Base-by-base conservation (phyloP, 2,113 vertebrate genomes). In the Dasypus novemcinctus region DNA sequence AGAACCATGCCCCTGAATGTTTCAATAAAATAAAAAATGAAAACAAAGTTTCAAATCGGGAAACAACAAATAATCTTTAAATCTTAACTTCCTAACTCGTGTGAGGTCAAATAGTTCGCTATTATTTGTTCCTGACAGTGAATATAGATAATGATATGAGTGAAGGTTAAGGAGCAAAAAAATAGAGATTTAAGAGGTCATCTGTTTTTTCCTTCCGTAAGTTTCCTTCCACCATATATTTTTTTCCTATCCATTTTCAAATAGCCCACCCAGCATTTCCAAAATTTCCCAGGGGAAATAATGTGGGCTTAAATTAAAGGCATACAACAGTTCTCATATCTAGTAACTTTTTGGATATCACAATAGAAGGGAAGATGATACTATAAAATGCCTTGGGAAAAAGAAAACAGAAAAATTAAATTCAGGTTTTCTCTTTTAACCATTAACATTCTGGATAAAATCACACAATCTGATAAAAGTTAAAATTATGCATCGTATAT, bases 271-370 rank as follows among this genome's bases (percentile, higher is more conserved):
- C 82, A 92, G 25, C 63, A 87, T 91, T 87, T 96, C 93, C 90
- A 84, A 97, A 97, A 96, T 97, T 97, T 97, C 95, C 96, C 96
- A 95, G 27, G 93, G 97, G 96, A 97, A 97, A 97, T 98, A 97
- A 97, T 91, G 92, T 68, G 79, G 86, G 72, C 90, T 96, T 95
- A 97, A 96, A 96, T 97, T 96, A 97, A 90, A 97, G 96, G 88
- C 31, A 79, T 83, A 93, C 74, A 82, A 68, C 86, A 92, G 33
- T 95, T 96, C 82, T 94, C 92, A 97, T 93, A 97, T 95, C 88
- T 38, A 64, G 75, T 87, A 95, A 79, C 66, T 95, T 95, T 92
- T 68, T 86, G 85, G 76, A 93, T 74, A 88, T 69, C 86, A 89
- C 57, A 36, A 74, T 69, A 74, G 79, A 95, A 71, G 86, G 14